A percentile compares a stretch with the other conserved stretches of the same genome.
These are phyloP conservation scores for Hypothenemus hampei DNA, from an alignment of 1,140 invertebrate genomes.

Conservation along the genomic window DNA sequence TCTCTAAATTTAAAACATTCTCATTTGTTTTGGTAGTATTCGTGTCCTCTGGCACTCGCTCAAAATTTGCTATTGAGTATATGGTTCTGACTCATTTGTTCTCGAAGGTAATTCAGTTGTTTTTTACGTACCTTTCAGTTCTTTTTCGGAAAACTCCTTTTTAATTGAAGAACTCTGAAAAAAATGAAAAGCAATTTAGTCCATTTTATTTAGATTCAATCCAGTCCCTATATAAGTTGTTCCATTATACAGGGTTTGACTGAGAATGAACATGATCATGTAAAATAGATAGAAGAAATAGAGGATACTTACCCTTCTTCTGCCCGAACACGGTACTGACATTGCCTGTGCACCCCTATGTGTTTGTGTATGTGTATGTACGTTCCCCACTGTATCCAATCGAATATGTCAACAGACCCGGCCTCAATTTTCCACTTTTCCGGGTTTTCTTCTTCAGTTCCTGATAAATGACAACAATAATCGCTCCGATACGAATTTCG, in stretches of 20 bases:
- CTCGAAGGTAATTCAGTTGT: too few relatives aligned
- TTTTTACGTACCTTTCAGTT: constrained; percentile 39
- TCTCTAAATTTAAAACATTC: too few relatives aligned
- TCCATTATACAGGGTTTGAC: neutral
- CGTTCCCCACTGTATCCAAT: too few relatives aligned
- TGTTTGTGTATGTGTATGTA: neutral
- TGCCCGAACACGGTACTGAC: constrained; percentile 12
- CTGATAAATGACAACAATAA: too few relatives aligned
- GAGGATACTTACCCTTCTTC: constrained; percentile 14
- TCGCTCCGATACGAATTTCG: too few relatives aligned
- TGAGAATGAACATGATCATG: neutral
- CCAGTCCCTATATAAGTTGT: neutral
- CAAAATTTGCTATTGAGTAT: too few relatives aligned
- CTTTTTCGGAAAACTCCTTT: constrained; percentile 40
- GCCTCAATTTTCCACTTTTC: too few relatives aligned
- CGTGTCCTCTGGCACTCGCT: too few relatives aligned
- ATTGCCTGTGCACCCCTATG: constrained; percentile 1
- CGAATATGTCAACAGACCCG: neutral
- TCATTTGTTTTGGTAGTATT: too few relatives aligned
- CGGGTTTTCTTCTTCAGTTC: too few relatives aligned
- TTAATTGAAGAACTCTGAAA: constrained; percentile 40
- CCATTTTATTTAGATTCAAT: neutral
- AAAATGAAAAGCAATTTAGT: neutral
- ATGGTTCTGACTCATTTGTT: too few relatives aligned
- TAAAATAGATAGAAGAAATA: neutral